Evolutionary conservation across 2,797 vertebrate species (phyloP).

Genomic region (Hirundo rustica): DNA sequence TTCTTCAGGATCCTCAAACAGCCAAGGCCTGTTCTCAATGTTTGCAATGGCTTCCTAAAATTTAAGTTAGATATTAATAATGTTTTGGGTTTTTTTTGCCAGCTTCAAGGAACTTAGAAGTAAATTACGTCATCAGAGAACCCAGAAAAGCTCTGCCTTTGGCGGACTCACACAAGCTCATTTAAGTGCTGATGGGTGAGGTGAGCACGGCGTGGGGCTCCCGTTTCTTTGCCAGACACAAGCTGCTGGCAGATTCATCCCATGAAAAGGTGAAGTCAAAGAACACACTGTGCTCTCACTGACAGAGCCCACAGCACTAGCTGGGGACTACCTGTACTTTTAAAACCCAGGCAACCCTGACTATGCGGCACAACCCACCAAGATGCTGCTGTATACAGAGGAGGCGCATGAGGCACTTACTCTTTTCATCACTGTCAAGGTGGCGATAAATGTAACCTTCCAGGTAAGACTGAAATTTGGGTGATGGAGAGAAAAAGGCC

Average conservation of each 20-base stretch:
- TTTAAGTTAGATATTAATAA: neutral
- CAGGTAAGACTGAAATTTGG: slow-evolving; percentile 91
- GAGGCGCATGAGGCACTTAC: slow-evolving; percentile 78
- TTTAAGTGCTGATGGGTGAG: neutral
- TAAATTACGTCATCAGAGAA: neutral
- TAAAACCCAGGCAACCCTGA: neutral
- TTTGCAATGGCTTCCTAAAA: neutral
- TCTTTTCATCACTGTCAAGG: slow-evolving; percentile 87
- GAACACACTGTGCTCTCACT: neutral
- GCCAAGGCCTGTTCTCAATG: neutral
- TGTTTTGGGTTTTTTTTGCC: neutral
- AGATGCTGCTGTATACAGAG: neutral
- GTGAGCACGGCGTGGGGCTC: neutral
- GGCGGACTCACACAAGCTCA: neutral
- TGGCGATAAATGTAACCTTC: slow-evolving; percentile 94
- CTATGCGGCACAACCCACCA: neutral
- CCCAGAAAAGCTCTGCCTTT: neutral
- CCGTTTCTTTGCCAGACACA: neutral
- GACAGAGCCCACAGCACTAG: neutral
- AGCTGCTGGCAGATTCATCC: neutral
- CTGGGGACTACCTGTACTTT: neutral
- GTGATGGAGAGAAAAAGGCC: slow-evolving; percentile 91
- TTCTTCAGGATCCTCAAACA: neutral
- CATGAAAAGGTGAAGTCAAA: neutral
- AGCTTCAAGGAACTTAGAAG: neutral